Evolutionary conservation across 2,113 vertebrate genomes (phyloP).

Genomic region (Channa argus): DNA sequence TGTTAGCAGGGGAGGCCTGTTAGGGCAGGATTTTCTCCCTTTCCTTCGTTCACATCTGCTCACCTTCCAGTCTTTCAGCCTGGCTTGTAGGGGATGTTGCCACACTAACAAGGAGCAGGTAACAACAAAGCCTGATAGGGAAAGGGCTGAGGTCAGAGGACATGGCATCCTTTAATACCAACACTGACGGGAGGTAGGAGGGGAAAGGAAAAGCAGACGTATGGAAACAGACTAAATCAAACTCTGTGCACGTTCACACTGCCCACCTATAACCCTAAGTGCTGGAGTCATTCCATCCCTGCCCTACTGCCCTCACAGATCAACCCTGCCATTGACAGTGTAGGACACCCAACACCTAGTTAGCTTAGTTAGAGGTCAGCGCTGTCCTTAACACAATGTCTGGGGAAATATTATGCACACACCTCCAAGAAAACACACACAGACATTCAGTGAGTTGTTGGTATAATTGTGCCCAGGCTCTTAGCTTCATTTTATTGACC

Average conservation of each 20-base stretch:
- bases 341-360: conserved; percentile 47
- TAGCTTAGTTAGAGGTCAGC: conserved; percentile 55
- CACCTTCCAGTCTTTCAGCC: conserved; percentile 23
- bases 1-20: conserved; percentile 59
- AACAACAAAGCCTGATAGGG: conserved; percentile 31
- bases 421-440: conserved; percentile 1
- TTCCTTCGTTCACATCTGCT: conserved; percentile 33
- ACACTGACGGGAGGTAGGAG: conserved; percentile 14
- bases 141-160: conserved; percentile 50
- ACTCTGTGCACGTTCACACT: conserved; percentile 31
- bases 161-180: conserved; percentile 30
- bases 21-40: conserved; percentile 30
- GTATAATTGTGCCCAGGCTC: not conserved
- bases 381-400: conserved; percentile 23
- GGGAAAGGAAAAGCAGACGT: not conserved
- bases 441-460: not conserved
- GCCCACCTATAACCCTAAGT: conserved; percentile 34
- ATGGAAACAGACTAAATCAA: conserved; percentile 28
- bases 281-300: conserved; percentile 14
- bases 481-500: not conserved
- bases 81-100: conserved; percentile 11
- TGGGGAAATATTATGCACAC: not conserved
- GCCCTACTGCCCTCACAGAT: conserved; percentile 20
- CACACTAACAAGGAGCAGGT: conserved; percentile 42
- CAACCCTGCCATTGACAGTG: conserved; percentile 47